phyloP scores from a whole-genome alignment of 53 echinoderm and acorn worm genomes.

The Antedon mediterranea region DNA sequence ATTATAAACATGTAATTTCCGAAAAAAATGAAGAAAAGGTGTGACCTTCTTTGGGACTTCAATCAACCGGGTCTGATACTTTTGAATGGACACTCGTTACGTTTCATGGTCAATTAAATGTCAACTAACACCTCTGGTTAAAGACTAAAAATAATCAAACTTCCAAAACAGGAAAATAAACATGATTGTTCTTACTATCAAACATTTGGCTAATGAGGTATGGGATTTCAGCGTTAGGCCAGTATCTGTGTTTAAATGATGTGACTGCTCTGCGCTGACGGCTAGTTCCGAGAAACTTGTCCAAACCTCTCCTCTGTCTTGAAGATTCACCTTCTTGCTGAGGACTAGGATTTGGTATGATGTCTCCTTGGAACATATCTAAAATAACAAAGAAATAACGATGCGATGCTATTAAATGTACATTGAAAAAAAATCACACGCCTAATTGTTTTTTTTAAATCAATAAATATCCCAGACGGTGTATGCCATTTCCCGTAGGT shows the following conservation, averaged over 20 bases:
- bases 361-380: neutral
- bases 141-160: neutral
- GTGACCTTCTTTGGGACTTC: no score
- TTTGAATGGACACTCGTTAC: no score
- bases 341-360: neutral
- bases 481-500: no score
- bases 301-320: neutral
- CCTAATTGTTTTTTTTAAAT: no score
- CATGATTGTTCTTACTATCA: neutral
- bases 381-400: no score
- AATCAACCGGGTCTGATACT: no score
- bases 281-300: neutral
- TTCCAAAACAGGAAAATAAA: neutral
- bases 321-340: neutral
- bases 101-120: neutral
- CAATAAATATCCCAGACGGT: no score
- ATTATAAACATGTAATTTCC: no score
- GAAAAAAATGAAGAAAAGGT: no score
- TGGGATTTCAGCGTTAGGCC: neutral
- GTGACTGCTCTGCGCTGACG: neutral
- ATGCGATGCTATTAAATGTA: no score
- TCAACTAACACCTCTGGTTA: neutral
- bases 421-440: no score
- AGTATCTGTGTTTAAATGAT: neutral
- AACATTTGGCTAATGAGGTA: neutral